Base-by-base conservation (phyloP, 1,140 invertebrate species). In the Lasioglossum albipes region DNA sequence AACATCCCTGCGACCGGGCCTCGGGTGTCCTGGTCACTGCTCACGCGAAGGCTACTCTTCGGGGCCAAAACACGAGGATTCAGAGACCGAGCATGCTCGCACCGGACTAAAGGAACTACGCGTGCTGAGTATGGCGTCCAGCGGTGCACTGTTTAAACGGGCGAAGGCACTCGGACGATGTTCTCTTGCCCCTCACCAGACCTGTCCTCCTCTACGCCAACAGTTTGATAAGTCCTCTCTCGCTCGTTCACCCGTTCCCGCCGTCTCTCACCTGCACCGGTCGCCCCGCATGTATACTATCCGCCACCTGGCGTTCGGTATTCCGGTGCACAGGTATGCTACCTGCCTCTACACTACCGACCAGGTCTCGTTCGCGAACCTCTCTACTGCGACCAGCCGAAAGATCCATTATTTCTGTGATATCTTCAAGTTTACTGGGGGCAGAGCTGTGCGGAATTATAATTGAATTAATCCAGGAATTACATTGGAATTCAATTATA, bases 71-170 rank as follows among this genome's bases (percentile, higher is more conserved):
- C n/a, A 27, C 45, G 57, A 69, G 20, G 42, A 79, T 65, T 52
- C 5, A 69, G 20, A 16, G 68, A 64, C 22, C 4, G 10, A 64
- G 36, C 59, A 80, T 62, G 45, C 22, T 20, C 41, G 65, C 13
- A 36, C 7, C 1, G 18, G 31, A 49, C 41, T 36, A 18, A 45
- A 57, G 20, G 49, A 45, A 67, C 7, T 42, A 67, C 57, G 42
- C 62, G 64, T 31, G 72, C 42, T 20, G 42, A 82, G 67, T 75
- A 65, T 84, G 84, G 81, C 85, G 85, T 84, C 81, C 78, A 79
- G 72, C 86, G 75, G 62, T 73, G 67, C 81, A 90, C 89, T 89
- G 84, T 36, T 85, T 49, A 49, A 80, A 79, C 82, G 73, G 69
- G 45, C 69, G 54, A 66, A 86, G 72, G 57, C 76, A 66, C 72